Evolutionary conservation across 2,113 vertebrate genomes (phyloP).

Genomic region (Solenodon paradoxus): DNA sequence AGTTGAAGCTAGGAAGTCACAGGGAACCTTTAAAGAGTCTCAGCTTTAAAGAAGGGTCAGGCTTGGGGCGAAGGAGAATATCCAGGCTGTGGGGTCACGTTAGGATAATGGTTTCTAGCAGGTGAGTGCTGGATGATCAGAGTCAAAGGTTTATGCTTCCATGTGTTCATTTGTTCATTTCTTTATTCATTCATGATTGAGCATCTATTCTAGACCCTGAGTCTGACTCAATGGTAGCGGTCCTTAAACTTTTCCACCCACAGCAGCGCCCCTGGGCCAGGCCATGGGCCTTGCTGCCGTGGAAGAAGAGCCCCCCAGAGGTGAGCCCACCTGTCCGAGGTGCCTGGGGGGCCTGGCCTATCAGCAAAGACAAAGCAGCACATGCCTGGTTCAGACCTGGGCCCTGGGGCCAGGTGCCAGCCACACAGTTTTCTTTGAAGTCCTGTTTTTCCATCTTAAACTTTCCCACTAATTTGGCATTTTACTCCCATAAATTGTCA

Average conservation of each 20-base stretch:
- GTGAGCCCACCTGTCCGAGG: rapidly evolving
- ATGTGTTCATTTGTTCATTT: background rate
- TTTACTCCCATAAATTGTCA: background rate
- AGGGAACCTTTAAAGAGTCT: background rate
- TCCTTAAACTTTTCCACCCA: background rate
- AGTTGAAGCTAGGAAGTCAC: background rate
- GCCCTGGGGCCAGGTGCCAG: background rate
- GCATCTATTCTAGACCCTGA: background rate
- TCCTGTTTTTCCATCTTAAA: background rate
- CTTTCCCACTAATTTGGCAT: background rate
- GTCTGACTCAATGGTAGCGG: background rate
- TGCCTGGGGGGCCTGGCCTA: background rate
- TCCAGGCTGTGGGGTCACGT: background rate
- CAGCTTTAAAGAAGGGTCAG: background rate
- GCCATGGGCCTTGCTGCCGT: rapidly evolving
- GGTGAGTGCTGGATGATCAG: background rate
- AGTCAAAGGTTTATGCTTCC: background rate
- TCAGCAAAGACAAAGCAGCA: background rate
- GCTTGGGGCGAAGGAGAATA: background rate
- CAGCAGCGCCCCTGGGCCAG: background rate
- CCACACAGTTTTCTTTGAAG: background rate
- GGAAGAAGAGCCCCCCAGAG: background rate
- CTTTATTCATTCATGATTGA: background rate
- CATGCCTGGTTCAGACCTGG: background rate
- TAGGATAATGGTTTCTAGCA: background rate